A percentile compares a stretch with the other conserved stretches of the same genome.
These are phyloP conservation scores for Diadophis punctatus DNA, from an alignment of 2,113 vertebrate genomes.

Conservation along the genomic window DNA sequence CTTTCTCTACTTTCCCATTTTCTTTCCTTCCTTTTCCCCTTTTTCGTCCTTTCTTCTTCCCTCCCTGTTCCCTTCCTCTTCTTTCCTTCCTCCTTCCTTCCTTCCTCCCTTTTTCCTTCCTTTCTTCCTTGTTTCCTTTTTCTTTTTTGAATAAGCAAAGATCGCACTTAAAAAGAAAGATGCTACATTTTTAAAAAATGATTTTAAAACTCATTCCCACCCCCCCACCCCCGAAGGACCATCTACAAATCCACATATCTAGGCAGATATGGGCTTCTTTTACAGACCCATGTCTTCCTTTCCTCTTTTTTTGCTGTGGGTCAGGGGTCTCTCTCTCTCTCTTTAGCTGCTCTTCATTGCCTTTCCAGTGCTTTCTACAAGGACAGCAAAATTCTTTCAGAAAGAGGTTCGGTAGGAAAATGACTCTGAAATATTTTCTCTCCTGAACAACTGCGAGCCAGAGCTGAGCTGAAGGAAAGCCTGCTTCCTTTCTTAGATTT, in stretches of 20 bases:
- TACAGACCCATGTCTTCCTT: neutral
- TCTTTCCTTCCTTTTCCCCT: too few relatives aligned
- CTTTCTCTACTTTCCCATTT: too few relatives aligned
- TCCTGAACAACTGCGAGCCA: neutral
- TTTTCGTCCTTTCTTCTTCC: too few relatives aligned
- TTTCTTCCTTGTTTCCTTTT: too few relatives aligned
- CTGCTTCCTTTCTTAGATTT: neutral
- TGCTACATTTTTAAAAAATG: neutral
- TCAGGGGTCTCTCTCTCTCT: neutral
- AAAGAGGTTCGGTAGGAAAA: neutral
- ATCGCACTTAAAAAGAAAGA: neutral
- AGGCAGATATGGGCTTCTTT: neutral
- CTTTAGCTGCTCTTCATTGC: neutral
- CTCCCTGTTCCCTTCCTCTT: too few relatives aligned
- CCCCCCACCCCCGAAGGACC: neutral
- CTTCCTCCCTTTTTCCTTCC: too few relatives aligned
- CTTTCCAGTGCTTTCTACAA: neutral
- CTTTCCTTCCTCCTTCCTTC: too few relatives aligned
- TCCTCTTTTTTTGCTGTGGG: neutral
- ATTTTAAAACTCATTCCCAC: neutral
- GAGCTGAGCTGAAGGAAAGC: neutral
- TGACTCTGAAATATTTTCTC: neutral
- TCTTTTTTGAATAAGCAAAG: neutral
- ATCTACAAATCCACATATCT: neutral
- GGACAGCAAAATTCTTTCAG: neutral